Evolutionary conservation across 92 coral and sea anemone genomes (phyloP), one percentile per base, ranked within the genome.

Genomic region (Porites divaricata): DNA sequence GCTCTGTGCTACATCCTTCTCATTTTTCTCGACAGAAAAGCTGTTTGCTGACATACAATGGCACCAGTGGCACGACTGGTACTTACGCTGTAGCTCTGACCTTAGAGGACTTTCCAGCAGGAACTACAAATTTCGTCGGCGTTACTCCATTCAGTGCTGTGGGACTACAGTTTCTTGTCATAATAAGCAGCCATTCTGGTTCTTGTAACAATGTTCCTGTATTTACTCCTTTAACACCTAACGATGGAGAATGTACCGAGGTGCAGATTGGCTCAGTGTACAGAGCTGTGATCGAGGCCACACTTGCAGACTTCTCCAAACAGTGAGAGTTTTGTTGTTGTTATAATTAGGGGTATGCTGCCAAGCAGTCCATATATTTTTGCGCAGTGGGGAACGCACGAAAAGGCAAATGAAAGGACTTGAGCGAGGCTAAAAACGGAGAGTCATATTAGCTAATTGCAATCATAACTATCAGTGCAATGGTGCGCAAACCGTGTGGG

Each of bases 61-160:
- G 85, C 13, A 9, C 19, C 2, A 49, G 6, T 17, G 77, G 64
- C 64, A 75, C 91, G 76, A 41, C 76, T 67, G 83, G 92, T 23
- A 76, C 85, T 78, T 89, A 84, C 19, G 93, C 72, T 14, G 81
- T 86, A n/a, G 84, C 93, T 1, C 35, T 86, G 23, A 79, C 75
- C 49, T 53, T 90, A n/a, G 90, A 90, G 41, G 93, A 90, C 70
- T 86, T 66, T 25, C 88, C 91, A 67, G 57, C 48, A 28, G 81
- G 75, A 35, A 68, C 93, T 49, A 58, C 62, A 8, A 74, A 78
- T 22, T 86, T 86, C 66, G 35, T 6, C 23, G 58, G 58, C n/a
- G 65, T 63, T 6, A 58, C 51, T 16, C 93, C 93, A 9, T 90
- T 90, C 87, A 86, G 90, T 57, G n/a, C 69, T 13, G 80, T 90